phyloP scores from a whole-genome alignment of 2,888 invertebrate species.

The Amorpha juglandis region DNA sequence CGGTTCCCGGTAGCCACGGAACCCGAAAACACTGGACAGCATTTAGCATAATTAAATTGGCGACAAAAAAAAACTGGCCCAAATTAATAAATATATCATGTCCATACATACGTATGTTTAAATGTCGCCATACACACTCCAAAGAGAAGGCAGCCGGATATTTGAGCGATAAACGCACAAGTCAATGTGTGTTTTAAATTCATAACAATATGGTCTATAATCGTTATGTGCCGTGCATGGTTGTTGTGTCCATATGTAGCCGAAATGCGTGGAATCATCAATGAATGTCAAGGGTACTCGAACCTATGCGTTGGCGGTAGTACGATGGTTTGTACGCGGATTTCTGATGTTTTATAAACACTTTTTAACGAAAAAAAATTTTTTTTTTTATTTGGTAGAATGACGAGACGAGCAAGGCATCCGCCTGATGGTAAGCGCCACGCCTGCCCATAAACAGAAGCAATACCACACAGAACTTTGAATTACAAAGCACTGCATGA shows the following conservation, averaged over 20 bases:
- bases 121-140: slow-evolving; percentile 42
- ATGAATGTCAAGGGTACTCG: slow-evolving; percentile 69
- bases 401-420: too few species aligned
- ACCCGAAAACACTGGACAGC: slow-evolving; percentile 3
- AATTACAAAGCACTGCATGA: too few species aligned
- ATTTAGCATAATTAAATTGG: slow-evolving; percentile 30
- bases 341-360: neutral
- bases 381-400: too few species aligned
- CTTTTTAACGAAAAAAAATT: neutral
- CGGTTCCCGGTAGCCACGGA: neutral
- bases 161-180: slow-evolving; percentile 27
- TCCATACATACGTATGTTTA: slow-evolving; percentile 38
- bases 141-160: slow-evolving; percentile 49
- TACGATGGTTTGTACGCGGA: slow-evolving; percentile 21
- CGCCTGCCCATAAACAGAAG: too few species aligned
- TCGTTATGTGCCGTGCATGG: slow-evolving; percentile 21
- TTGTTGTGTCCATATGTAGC: slow-evolving; percentile 39
- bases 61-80: slow-evolving; percentile 38
- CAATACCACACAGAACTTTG: too few species aligned
- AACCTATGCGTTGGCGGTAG: slow-evolving; percentile 43
- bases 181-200: slow-evolving; percentile 36
- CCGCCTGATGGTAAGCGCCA: too few species aligned
- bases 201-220: slow-evolving; percentile 30
- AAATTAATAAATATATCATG: slow-evolving; percentile 39
- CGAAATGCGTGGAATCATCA: slow-evolving; percentile 35